Evolutionary conservation across 2,888 invertebrate species (phyloP).

Genomic region (Watsonalla cultraria): DNA sequence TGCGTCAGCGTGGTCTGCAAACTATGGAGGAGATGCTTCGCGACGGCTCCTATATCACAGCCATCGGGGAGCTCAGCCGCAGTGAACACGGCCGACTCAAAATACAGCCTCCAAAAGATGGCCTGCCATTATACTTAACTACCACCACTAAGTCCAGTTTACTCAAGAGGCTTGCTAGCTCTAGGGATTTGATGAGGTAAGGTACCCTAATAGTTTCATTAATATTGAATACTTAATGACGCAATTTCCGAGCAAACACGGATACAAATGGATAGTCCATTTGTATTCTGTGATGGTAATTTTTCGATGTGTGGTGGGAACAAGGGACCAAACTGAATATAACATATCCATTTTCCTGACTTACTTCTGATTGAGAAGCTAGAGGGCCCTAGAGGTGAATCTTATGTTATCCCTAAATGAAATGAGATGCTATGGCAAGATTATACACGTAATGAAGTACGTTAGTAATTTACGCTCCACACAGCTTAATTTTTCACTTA

Average conservation of each 20-base stretch:
- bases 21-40: slow-evolving; percentile 92
- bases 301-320: too few relatives aligned
- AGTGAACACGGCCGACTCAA: slow-evolving; percentile 81
- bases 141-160: slow-evolving; percentile 87
- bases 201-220: slow-evolving; percentile 7
- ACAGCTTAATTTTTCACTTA: too few relatives aligned
- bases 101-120: slow-evolving; percentile 85
- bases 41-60: slow-evolving; percentile 88
- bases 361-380: too few relatives aligned
- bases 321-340: background rate
- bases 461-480: too few relatives aligned
- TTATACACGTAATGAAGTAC: too few relatives aligned
- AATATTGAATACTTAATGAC: background rate
- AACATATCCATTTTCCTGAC: background rate
- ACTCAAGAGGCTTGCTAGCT: slow-evolving; percentile 84
- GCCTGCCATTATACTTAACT: slow-evolving; percentile 87
- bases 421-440: too few relatives aligned
- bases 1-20: slow-evolving; percentile 89
- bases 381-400: too few relatives aligned
- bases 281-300: too few relatives aligned
- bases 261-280: too few relatives aligned
- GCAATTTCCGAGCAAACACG: too few relatives aligned
- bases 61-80: slow-evolving; percentile 85
- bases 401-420: too few relatives aligned
- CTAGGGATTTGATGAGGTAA: slow-evolving; percentile 84